Conservation (phyloP, 1,140 invertebrate species). For the Philotrypesis tridentata region DNA sequence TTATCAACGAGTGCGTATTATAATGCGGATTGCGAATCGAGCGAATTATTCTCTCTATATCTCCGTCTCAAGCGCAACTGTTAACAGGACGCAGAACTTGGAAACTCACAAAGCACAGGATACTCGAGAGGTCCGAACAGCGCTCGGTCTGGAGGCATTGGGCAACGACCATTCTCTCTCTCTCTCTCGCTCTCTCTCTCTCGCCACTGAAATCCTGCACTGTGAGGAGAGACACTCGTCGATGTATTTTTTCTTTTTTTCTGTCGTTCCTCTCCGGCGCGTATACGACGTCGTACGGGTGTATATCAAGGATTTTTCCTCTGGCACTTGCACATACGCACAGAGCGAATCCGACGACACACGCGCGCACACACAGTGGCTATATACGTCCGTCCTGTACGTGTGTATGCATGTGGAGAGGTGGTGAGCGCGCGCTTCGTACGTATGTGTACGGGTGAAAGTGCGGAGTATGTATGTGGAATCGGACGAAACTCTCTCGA, state of each 20-base stretch:
- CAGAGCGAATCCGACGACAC: too few relatives aligned
- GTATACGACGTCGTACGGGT: too few relatives aligned
- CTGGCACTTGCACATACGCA: neutral
- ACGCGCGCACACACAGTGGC: neutral
- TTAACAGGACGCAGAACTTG: neutral
- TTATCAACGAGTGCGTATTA: too few relatives aligned
- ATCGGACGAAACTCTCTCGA: neutral
- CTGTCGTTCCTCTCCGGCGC: neutral
- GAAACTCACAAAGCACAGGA: conserved; percentile 45
- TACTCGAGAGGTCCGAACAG: conserved; percentile 47
- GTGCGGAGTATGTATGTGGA: neutral
- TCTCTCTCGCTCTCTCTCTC: conserved; percentile 6
- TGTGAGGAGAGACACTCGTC: neutral
- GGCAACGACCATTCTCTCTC: conserved; percentile 49
- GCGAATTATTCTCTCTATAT: neutral
- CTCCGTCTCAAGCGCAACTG: neutral
- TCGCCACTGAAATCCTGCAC: neutral
- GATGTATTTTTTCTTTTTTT: neutral
- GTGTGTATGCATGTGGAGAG: too few relatives aligned
- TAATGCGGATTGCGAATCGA: too few relatives aligned
- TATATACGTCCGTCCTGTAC: neutral
- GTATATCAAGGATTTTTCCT: too few relatives aligned
- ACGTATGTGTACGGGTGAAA: conserved; percentile 21
- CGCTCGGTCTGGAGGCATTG: conserved; percentile 51
- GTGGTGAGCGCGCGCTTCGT: too few relatives aligned